A percentile compares a stretch with the other conserved stretches of the same genome.
These are phyloP conservation scores for Pseudochirops cupreus DNA, from an alignment of 2,797 vertebrate species.

Conservation along the genomic window DNA sequence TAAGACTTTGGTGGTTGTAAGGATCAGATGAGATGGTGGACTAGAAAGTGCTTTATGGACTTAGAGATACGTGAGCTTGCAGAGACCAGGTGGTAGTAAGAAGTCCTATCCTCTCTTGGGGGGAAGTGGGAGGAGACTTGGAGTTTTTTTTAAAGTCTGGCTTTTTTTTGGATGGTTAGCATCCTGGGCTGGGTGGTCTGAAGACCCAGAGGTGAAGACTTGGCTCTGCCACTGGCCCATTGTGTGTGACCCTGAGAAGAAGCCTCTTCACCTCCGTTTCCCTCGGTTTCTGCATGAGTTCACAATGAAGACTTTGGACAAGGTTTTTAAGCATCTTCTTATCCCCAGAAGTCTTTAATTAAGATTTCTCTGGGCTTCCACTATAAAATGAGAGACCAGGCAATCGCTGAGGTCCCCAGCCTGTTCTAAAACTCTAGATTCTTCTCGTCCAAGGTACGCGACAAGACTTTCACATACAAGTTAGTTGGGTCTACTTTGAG, in stretches of 20 bases:
- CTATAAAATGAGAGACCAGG: background rate
- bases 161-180: background rate
- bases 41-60: background rate
- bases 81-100: background rate
- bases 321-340: background rate
- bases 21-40: background rate
- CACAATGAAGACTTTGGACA: background rate
- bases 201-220: background rate
- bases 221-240: fast-evolving
- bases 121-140: fast-evolving
- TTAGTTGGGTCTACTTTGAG: background rate
- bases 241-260: background rate
- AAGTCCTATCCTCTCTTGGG: background rate
- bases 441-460: background rate
- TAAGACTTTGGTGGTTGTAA: background rate
- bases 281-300: background rate
- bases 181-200: background rate
- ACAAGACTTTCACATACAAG: background rate
- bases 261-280: background rate
- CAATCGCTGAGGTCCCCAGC: background rate
- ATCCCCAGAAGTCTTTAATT: background rate
- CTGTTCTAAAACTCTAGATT: background rate
- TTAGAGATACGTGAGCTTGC: background rate
- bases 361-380: background rate
- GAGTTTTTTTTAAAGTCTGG: background rate